phyloP scores from a whole-genome alignment of 2,797 vertebrate species.

The Pseudochirops corinnae region DNA sequence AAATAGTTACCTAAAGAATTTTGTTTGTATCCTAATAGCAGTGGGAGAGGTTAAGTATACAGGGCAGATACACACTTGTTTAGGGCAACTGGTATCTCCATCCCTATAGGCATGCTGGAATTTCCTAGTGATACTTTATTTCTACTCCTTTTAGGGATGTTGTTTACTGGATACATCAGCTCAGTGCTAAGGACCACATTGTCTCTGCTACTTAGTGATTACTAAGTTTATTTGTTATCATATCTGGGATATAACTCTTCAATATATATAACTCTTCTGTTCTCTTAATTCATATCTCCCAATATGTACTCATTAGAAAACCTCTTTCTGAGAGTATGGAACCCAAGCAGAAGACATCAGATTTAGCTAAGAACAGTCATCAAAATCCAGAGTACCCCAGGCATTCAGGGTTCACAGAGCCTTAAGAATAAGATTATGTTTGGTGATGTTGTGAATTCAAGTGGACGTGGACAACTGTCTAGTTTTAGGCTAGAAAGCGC shows the following conservation, averaged over 20 bases:
- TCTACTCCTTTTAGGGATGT: too few relatives aligned
- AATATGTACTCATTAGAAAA: background rate
- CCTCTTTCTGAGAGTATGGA: background rate
- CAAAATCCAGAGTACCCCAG: background rate
- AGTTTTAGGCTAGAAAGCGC: background rate
- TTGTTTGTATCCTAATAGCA: too few relatives aligned
- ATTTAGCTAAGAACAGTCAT: background rate
- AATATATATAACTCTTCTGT: background rate
- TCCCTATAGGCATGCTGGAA: too few relatives aligned
- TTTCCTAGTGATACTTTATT: too few relatives aligned
- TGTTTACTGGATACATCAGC: too few relatives aligned
- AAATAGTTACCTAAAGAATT: too few relatives aligned
- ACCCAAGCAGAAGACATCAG: fast-evolving
- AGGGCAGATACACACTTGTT: too few relatives aligned
- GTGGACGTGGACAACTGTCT: background rate
- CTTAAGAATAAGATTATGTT: background rate
- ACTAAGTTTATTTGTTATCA: background rate
- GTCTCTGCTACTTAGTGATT: background rate
- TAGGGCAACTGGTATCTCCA: too few relatives aligned
- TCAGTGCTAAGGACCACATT: too few relatives aligned
- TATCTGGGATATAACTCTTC: background rate
- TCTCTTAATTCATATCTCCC: background rate
- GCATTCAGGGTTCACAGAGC: background rate
- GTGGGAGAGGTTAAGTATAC: too few relatives aligned
- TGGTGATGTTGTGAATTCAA: background rate